Evolutionary conservation across 2,888 invertebrate genomes (phyloP), one percentile per base, ranked within the genome.

Genomic region (Orgyia antiqua): DNA sequence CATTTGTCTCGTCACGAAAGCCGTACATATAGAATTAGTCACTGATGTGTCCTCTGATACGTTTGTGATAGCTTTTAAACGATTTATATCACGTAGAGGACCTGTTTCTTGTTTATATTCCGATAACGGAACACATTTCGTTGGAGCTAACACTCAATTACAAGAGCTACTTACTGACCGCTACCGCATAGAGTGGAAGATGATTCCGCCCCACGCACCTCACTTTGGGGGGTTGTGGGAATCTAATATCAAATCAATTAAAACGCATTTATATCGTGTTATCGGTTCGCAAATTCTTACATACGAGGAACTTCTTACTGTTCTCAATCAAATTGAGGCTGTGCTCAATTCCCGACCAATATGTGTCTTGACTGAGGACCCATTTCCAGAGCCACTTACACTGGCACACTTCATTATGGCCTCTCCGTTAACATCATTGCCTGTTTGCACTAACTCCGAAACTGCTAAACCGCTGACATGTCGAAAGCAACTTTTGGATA

Each of bases 401-500:
- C 13, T 15, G 1, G 25, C 25, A 7, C 25, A 25, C 9, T 25
- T 25, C n/a, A 5, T 15, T 1, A 25, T 11, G n/a, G 9, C 15
- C 1, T n/a, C 25, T 2, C 15, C 25, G 2, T 11, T 24, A 8
- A 3, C 11, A 24, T 24, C 10, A 3, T 12, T 24, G 7, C 11
- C 24, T 8, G 24, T 13, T 12, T n/a, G n/a, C n/a, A 8, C 2
- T 8, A 13, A 24, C 2, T 8, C n/a, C 7, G 19, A 19, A 8
- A 3, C 4, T 2, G 6, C 4, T 19, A 10, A 6, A 3, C 21
- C 11, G 10, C 26, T 31, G 7, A 6, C 4, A 15, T 15, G 17
- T 15, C 13, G 21, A 9, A 31, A 31, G n/a, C 21, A 23, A 32
- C 10, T 32, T 1, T 27, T 32, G 23, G 27, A 32, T 17, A 27